These are phyloP conservation scores for Enteromius trimaculatus DNA, from an alignment of 2,797 vertebrate genomes.

Conservation along the genomic window DNA sequence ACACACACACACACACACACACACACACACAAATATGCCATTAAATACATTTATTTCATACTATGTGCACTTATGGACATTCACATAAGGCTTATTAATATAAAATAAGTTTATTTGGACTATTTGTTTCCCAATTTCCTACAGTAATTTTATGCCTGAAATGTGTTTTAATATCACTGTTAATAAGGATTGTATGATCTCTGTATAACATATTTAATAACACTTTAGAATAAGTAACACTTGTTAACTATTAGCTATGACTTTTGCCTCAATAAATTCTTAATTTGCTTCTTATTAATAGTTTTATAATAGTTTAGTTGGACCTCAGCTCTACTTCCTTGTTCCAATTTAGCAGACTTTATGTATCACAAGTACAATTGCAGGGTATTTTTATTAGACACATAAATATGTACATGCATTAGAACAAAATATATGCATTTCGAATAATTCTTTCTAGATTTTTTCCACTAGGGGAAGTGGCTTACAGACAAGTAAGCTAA, in stretches of 20 bases:
- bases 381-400: background rate
- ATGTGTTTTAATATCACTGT: background rate
- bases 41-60: background rate
- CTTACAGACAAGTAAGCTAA: background rate
- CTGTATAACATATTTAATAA: background rate
- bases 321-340: no score
- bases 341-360: no score
- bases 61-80: background rate
- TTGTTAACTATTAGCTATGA: no score
- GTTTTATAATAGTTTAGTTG: no score
- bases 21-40: background rate
- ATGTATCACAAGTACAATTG: background rate
- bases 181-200: background rate
- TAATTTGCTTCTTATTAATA: no score
- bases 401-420: background rate
- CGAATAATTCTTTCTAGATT: background rate
- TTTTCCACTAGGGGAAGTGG: background rate
- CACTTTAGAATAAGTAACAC: no score
- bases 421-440: background rate
- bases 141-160: background rate
- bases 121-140: background rate
- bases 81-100: no score
- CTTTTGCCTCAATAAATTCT: no score
- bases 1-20: background rate
- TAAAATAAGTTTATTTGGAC: background rate